phyloP scores from a whole-genome alignment of 1,140 invertebrate species.

The Heterodera schachtii region DNA sequence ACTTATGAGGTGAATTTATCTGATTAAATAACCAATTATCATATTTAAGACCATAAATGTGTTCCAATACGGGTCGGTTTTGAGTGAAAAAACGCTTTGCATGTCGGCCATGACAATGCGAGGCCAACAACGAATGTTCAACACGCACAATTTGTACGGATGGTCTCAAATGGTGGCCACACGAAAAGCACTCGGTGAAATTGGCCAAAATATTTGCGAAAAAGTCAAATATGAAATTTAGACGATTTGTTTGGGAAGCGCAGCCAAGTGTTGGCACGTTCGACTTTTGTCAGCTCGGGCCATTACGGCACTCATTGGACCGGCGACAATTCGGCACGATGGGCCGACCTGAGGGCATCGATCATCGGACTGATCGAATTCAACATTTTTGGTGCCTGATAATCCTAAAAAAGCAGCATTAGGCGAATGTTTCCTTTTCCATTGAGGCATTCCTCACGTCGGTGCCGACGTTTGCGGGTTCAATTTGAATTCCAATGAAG shows the following conservation, averaged over 20 bases:
- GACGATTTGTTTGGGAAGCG: constrained; percentile 46
- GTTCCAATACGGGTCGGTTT: constrained; percentile 27
- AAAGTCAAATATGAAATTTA: background rate
- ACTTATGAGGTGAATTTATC: constrained; percentile 33
- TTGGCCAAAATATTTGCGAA: background rate
- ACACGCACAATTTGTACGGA: constrained; percentile 82
- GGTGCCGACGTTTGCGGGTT: constrained; percentile 68
- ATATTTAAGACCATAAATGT: constrained; percentile 30
- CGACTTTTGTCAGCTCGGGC: constrained; percentile 76
- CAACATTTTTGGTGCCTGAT: constrained; percentile 76
- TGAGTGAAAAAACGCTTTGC: constrained; percentile 75
- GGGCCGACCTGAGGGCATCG: constrained; percentile 68
- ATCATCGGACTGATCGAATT: constrained; percentile 70
- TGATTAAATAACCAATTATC: background rate
- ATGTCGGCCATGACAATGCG: constrained; percentile 78
- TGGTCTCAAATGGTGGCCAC: constrained; percentile 76
- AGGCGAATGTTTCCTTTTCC: background rate
- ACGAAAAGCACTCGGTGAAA: constrained; percentile 30
- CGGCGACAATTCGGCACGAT: constrained; percentile 74
- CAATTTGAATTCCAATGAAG: constrained; percentile 62
- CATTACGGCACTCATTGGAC: constrained; percentile 85
- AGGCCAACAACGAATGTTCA: constrained; percentile 68
- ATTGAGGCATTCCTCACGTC: constrained; percentile 64
- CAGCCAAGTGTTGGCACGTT: constrained; percentile 48
- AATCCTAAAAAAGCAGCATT: too few species aligned